Evolutionary conservation across 2,888 invertebrate species (phyloP), one percentile per base, ranked within the genome.

Genomic region (Pyrocoelia pectoralis): DNA sequence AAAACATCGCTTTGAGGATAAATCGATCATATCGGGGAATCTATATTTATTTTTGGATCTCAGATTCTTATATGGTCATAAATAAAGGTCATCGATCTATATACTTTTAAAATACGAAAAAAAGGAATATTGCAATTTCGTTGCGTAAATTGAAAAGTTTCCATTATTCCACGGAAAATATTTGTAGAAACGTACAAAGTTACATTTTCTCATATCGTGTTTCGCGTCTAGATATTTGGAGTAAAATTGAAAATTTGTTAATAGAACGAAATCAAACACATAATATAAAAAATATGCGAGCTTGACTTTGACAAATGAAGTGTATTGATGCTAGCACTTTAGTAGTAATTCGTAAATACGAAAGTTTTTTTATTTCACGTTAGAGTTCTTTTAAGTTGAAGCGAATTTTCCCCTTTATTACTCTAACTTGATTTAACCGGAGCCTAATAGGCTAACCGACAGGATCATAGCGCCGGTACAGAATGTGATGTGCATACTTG

Each of bases 301-400:
- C 41, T 53, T 55, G 63, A 63, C 63, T 63, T 63, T 63, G 63
- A 63, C 54, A 63, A 58, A 63, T 63, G 57, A 58, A 57, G 55
- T 41, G 53, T 48, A 57, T 50, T 33, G 58, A 58, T 56, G 54
- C 54, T 50, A 15, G 41, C 51, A 54, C 48, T 56, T 29, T 50
- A 19, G 58, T 50, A 48, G 40, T 57, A 56, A 56, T 53, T 53
- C 53, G 57, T 54, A 63, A 63, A 54, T 58, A 55, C 62, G 57
- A 52, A 53, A 63, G 57, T n/a, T 57, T 58, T 62, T 63, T 63
- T 57, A 63, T 63, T 63, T 62, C 5, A 46, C 19, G 29, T 57
- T 49, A 54, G n/a, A 40, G 28, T 18, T 43, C 43, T 49, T 57
- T 19, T 57, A 33, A 53, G 28, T 48, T 53, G 38, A 49, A 24